These are phyloP conservation scores for Sebastes melanostomus DNA, from an alignment of 2,797 vertebrate genomes.

Conservation along the genomic window DNA sequence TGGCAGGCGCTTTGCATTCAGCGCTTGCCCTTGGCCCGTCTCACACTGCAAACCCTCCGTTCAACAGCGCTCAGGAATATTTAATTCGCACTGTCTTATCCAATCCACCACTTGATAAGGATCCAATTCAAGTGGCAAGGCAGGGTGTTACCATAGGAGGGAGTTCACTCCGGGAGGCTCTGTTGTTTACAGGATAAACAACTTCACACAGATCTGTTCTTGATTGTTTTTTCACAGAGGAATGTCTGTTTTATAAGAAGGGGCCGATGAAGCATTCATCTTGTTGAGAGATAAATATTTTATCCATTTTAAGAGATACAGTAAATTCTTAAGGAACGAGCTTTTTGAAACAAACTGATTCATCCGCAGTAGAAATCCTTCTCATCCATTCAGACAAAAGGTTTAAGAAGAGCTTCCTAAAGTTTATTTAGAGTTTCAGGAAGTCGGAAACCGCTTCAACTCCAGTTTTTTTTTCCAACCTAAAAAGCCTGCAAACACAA, in stretches of 20 bases:
- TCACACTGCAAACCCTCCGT: constrained; percentile 46
- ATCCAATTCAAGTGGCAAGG: constrained; percentile 51
- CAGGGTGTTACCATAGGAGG: constrained; percentile 22
- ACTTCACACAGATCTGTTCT: constrained; percentile 31
- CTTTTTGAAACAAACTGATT: constrained; percentile 33
- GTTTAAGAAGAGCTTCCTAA: constrained; percentile 20
- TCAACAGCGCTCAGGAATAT: constrained; percentile 57
- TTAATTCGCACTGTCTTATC: constrained; percentile 63
- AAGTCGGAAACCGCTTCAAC: background rate
- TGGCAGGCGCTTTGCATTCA: constrained; percentile 62
- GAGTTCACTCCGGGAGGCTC: constrained; percentile 36
- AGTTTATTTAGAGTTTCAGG: constrained; percentile 26
- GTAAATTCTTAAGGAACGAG: constrained; percentile 11
- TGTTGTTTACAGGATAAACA: constrained; percentile 40
- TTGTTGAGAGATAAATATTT: constrained; percentile 49
- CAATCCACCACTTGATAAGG: constrained; percentile 53
- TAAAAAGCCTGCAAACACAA: constrained; percentile 10
- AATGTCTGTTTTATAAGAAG: constrained; percentile 16
- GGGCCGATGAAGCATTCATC: constrained; percentile 5
- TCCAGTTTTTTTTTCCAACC: background rate
- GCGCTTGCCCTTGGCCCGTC: constrained; percentile 58
- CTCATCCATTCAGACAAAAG: constrained; percentile 9
- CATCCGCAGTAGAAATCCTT: constrained; percentile 7
- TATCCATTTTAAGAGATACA: constrained; percentile 27
- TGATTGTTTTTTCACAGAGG: constrained; percentile 20